Evolutionary conservation across 2,888 invertebrate genomes (phyloP).

Genomic region (Aporophyla nigra): DNA sequence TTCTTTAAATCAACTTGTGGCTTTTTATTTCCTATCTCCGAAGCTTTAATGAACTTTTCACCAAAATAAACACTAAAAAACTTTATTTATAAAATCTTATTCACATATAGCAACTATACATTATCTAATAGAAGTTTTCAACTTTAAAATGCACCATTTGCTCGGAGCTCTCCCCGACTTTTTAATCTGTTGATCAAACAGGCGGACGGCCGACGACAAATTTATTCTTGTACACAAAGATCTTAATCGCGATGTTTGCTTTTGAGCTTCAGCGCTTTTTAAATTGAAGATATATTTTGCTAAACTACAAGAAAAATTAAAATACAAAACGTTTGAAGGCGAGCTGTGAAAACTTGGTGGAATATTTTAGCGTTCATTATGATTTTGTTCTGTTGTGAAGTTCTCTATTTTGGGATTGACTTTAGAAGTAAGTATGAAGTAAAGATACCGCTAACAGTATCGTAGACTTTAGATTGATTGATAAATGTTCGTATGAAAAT

Average conservation of each 20-base stretch:
- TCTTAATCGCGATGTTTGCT: slow-evolving; percentile 80
- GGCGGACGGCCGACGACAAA: slow-evolving; percentile 83
- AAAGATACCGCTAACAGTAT: background rate
- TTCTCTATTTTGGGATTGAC: slow-evolving; percentile 1
- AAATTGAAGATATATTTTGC: slow-evolving; percentile 58
- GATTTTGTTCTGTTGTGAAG: slow-evolving; percentile 26
- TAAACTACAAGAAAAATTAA: slow-evolving; percentile 54
- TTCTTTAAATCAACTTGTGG: background rate
- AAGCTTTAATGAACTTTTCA: background rate
- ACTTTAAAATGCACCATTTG: slow-evolving; percentile 83
- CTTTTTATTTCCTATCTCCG: background rate
- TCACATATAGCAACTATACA: slow-evolving; percentile 58
- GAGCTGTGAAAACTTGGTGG: slow-evolving; percentile 40
- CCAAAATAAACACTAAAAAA: slow-evolving; percentile 15
- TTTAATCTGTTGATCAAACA: slow-evolving; percentile 89
- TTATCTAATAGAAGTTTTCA: slow-evolving; percentile 68
- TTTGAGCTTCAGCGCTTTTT: slow-evolving; percentile 67
- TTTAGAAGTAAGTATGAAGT: background rate
- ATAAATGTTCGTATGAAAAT: background rate
- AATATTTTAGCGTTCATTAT: slow-evolving; percentile 33
- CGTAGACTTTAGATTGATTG: background rate
- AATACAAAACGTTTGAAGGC: slow-evolving; percentile 54
- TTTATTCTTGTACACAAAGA: slow-evolving; percentile 86
- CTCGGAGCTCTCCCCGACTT: slow-evolving; percentile 78
- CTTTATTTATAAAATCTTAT: slow-evolving; percentile 18